A percentile compares a stretch with the other conserved stretches of the same genome.
Conservation (phyloP, 2,113 vertebrate species). For the Thinocorus orbignyianus region DNA sequence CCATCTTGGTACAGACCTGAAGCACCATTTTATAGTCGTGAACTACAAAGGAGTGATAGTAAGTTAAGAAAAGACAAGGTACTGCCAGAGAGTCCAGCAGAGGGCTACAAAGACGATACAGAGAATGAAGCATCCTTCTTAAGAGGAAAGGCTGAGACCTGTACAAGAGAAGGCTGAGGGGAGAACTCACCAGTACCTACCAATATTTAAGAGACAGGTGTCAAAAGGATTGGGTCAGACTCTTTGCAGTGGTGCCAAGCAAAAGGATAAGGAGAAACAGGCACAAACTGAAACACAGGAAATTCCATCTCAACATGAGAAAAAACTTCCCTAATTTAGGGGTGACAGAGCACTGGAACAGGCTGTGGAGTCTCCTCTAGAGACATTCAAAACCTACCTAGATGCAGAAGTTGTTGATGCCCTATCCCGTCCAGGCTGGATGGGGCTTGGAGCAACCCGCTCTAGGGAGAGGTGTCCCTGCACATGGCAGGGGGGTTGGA, state of each 20-base stretch:
- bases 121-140: not conserved
- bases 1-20: not conserved
- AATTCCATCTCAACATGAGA: not conserved
- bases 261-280: not conserved
- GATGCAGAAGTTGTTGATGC: too few species aligned
- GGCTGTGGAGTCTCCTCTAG: not conserved
- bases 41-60: not conserved
- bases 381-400: not conserved
- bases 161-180: not conserved
- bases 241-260: not conserved
- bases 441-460: too few species aligned
- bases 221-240: not conserved
- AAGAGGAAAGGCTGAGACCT: not conserved
- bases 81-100: not conserved
- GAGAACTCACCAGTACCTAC: not conserved
- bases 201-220: not conserved
- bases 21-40: not conserved
- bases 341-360: not conserved
- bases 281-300: not conserved
- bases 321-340: not conserved
- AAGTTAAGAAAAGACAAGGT: not conserved
- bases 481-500: too few species aligned
- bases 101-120: not conserved
- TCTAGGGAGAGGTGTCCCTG: too few species aligned
- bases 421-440: too few species aligned